phyloP scores from a whole-genome alignment of 2,113 vertebrate species.

The Syngnathus floridae region DNA sequence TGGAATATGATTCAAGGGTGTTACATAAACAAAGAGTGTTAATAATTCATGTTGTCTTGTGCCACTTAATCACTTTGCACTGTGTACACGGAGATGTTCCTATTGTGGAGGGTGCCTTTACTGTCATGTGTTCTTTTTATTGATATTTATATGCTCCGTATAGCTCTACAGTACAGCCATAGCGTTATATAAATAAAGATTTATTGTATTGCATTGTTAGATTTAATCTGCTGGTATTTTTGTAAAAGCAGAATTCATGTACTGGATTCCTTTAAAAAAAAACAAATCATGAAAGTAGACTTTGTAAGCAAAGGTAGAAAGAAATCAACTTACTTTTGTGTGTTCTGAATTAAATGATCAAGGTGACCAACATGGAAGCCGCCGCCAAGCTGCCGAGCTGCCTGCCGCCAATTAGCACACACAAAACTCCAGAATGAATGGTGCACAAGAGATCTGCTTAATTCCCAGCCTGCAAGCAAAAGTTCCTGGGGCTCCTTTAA shows the following conservation, averaged over 20 bases:
- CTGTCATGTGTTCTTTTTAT: not conserved
- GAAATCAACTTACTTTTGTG: constrained; percentile 30
- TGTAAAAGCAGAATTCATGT: not conserved
- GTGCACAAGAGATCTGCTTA: not conserved
- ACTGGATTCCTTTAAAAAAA: not conserved
- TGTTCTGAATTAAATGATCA: constrained; percentile 29
- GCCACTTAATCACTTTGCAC: not conserved
- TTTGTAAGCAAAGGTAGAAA: not conserved
- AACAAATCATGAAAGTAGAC: not conserved
- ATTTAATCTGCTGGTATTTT: not conserved
- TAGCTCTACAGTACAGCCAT: no score
- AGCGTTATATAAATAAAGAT: no score
- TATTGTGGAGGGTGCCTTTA: not conserved
- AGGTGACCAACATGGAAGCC: constrained; percentile 17
- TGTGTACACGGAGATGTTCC: not conserved
- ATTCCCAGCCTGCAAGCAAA: not conserved
- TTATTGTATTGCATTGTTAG: no score
- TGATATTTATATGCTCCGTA: not conserved
- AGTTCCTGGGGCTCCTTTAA: not conserved
- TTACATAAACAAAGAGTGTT: not conserved
- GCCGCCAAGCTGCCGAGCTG: constrained; percentile 20
- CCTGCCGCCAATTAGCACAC: constrained; percentile 24
- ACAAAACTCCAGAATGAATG: not conserved
- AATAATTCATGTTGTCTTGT: not conserved
- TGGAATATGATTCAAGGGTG: not conserved